Evolutionary conservation across 2,888 invertebrate species (phyloP).

Genomic region (Ptychoptera contaminata): DNA sequence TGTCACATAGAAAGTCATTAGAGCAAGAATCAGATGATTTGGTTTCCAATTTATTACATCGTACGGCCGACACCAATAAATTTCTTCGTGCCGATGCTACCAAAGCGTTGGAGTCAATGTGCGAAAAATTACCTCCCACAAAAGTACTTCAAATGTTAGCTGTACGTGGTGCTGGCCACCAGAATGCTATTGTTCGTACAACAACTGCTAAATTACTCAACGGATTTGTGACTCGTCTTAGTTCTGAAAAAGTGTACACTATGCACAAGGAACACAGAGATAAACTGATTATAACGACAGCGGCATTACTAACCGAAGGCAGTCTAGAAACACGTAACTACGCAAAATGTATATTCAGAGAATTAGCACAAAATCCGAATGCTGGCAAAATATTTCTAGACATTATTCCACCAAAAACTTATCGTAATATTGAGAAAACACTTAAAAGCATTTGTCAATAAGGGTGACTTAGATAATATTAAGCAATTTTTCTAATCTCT

Average conservation of each 20-base stretch:
- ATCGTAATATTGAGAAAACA: constrained; percentile 72
- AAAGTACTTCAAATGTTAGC: constrained; percentile 51
- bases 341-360: constrained; percentile 61
- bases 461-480: too few species aligned
- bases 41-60: constrained; percentile 61
- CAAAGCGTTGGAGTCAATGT: constrained; percentile 64
- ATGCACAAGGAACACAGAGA: constrained; percentile 64
- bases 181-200: constrained; percentile 75
- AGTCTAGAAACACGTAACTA: constrained; percentile 70
- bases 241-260: constrained; percentile 53
- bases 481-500: too few species aligned
- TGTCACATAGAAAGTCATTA: constrained; percentile 37
- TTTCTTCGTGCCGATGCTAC: constrained; percentile 78
- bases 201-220: constrained; percentile 65
- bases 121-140: constrained; percentile 54
- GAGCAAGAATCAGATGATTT: constrained; percentile 76
- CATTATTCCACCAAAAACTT: constrained; percentile 59
- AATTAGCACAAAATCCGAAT: constrained; percentile 52
- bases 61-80: constrained; percentile 86
- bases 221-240: constrained; percentile 53
- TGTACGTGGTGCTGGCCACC: constrained; percentile 58
- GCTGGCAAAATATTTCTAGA: constrained; percentile 65
- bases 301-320: constrained; percentile 72
- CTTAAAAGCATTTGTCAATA: constrained; percentile 29
- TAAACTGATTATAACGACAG: constrained; percentile 61